Base-by-base conservation (phyloP, 2,797 vertebrate species). In the Moxostoma hubbsi region DNA sequence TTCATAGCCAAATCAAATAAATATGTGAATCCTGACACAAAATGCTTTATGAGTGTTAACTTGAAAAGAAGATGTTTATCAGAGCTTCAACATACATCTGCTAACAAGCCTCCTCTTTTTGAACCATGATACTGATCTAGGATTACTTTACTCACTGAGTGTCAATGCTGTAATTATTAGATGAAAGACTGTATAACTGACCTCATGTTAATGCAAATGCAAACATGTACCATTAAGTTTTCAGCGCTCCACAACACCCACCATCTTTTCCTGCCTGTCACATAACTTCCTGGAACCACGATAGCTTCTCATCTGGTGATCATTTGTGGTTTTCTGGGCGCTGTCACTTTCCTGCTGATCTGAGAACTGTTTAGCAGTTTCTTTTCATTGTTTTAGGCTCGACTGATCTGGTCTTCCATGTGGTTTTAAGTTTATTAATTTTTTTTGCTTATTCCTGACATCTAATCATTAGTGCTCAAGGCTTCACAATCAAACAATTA, bases 211-310 rank as follows among this genome's bases (percentile, higher is more conserved):
- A 36, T 36, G 43, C 9, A 67, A 68, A 69, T 10, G 10, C 36
- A 82, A 78, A 80, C 18, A 7, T 63, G 16, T 36, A 53, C 55
- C 55, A 65, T 63, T 7, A 75, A 36, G 63, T 83, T 24, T 77
- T 64, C 66, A 70, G 58, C 11, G 13, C 11, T 13, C 71, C 64
- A 80, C 10, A 11, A 62, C 86, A 75, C 46, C 18, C 16, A 72
- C 85, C 83, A 89, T 90, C 75, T 75, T 58, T 86, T 87, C 87
- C 89, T 92, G 89, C 72, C 75, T 83, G 86, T 89, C 88, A 87
- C 75, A 63, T 87, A 82, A 69, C 61, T 47, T 89, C 86, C 89
- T 89, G 88, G 81, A 85, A 66, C 75, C 65, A 67, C 79, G n/a
- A 64, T 49, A 84, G 81, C 79, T 83, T 80, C 79, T 89, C 87